Conservation (phyloP, 2,797 vertebrate genomes). For the Cyclura pinguis region DNA sequence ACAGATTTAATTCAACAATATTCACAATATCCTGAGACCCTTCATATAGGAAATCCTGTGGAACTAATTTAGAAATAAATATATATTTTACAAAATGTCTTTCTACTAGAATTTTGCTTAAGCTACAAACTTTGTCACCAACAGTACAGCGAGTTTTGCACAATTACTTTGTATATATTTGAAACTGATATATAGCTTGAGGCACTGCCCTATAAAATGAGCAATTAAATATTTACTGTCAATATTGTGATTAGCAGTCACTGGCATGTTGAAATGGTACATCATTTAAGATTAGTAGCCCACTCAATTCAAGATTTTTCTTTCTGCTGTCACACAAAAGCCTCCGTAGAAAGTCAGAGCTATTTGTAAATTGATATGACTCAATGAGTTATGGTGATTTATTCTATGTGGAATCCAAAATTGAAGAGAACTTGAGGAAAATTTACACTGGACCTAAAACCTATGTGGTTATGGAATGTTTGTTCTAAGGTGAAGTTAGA, state of each 20-base stretch:
- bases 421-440: slow-evolving; percentile 42
- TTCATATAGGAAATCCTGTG: background rate
- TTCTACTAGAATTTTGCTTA: background rate
- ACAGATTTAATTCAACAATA: background rate
- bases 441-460: slow-evolving; percentile 33
- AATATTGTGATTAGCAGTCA: slow-evolving; percentile 19
- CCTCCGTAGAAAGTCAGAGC: slow-evolving; percentile 29
- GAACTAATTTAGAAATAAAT: background rate
- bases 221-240: slow-evolving; percentile 59
- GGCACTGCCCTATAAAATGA: slow-evolving; percentile 14
- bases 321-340: slow-evolving; percentile 51
- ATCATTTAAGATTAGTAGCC: slow-evolving; percentile 49
- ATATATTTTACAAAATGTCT: background rate
- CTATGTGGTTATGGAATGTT: slow-evolving; percentile 19
- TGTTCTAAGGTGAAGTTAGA: background rate
- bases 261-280: slow-evolving; percentile 14
- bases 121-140: background rate
- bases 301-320: slow-evolving; percentile 47
- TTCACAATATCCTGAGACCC: background rate
- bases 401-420: slow-evolving; percentile 48
- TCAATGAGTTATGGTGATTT: slow-evolving; percentile 28
- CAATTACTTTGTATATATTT: background rate
- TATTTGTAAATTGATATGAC: slow-evolving; percentile 56
- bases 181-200: background rate
- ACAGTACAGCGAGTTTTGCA: accelerated